Evolutionary conservation across 2,797 vertebrate genomes (phyloP).

Genomic region (Cetoscarus ocellatus): DNA sequence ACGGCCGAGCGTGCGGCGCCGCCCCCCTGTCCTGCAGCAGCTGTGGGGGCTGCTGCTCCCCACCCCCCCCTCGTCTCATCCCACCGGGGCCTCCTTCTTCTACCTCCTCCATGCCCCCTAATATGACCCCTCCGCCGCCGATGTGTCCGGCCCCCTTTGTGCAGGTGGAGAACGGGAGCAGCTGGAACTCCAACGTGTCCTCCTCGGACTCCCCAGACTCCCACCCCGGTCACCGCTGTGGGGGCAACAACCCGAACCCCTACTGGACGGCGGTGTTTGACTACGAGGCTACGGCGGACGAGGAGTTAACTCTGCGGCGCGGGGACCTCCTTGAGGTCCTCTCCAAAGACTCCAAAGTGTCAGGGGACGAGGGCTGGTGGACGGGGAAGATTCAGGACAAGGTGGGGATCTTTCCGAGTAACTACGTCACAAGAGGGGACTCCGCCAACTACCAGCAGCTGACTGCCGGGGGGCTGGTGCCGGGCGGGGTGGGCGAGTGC

Average conservation of each 20-base stretch:
- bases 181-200: slow-evolving; percentile 83
- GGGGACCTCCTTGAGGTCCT: slow-evolving; percentile 93
- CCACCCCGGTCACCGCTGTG: slow-evolving; percentile 74
- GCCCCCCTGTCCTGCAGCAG: slow-evolving; percentile 81
- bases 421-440: slow-evolving; percentile 89
- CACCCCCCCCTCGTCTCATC: slow-evolving; percentile 80
- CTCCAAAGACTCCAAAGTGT: slow-evolving; percentile 93
- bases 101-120: slow-evolving; percentile 65
- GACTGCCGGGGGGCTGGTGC: slow-evolving; percentile 76
- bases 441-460: slow-evolving; percentile 78
- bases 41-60: slow-evolving; percentile 84
- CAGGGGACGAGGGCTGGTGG: slow-evolving; percentile 96
- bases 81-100: slow-evolving; percentile 71
- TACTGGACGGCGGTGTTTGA: slow-evolving; percentile 94
- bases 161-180: slow-evolving; percentile 83
- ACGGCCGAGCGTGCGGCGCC: slow-evolving; percentile 73
- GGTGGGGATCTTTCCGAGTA: slow-evolving; percentile 94
- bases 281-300: slow-evolving; percentile 92
- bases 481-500: slow-evolving; percentile 79
- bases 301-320: slow-evolving; percentile 91
- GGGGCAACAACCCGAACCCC: slow-evolving; percentile 72
- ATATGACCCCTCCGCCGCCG: slow-evolving; percentile 73
- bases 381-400: slow-evolving; percentile 92
- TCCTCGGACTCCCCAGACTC: slow-evolving; percentile 81
- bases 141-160: slow-evolving; percentile 64